Base-by-base conservation (phyloP, 1,140 invertebrate genomes). In the Brachionus rotundiformis region DNA sequence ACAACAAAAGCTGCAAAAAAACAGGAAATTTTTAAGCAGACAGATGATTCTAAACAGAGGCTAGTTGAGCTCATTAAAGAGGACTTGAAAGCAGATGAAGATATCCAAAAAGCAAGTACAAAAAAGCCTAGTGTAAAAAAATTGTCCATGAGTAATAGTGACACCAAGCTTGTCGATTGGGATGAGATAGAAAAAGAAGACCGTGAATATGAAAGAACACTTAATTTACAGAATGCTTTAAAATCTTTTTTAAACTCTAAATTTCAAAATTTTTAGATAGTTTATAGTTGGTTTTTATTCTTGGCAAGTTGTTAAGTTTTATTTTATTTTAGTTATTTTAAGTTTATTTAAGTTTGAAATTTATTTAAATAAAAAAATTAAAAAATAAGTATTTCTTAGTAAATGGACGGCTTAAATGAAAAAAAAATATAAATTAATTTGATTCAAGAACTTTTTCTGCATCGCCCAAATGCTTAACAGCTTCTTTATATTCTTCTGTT, bases 401-500 rank as follows among this genome's bases (percentile, higher is more conserved):
- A 71, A 16, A 13, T 16, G 31, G 31, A 36, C 31, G 29, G 65
- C 36, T 36, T 39, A 36, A 39, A 71, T 39, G 36, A 36, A 19
- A 36, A 8, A 5, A 16, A 71, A 36, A 36, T 36, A 36, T 19
- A 19, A 39, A 11, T 59, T 63, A 79, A 79, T 79, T 79, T 13
- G 76, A 11, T 39, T 59, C 47, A 19, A 79, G 36, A 54, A 79
- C 29, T 41, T 31, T 79, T 41, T 79, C 76, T 19, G 76, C 76
- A 25, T 79, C 76, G 23, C 6, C 11, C 13, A 79, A 25, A 13
- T 79, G 76, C 25, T 79, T 79, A 3, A 36, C 8, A 39, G 47
- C 76, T 59, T 79, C 76, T 33, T 63, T 63, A 19, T 59, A 79
- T 16, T 79, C 76, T 59, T 79, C 47, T 7, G 47, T 63, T 13